Percentiles rank a stretch among this genome's conserved stretches.
phyloP scores from a whole-genome alignment of 53 echinoderm and acorn worm species.

The Astropecten irregularis region DNA sequence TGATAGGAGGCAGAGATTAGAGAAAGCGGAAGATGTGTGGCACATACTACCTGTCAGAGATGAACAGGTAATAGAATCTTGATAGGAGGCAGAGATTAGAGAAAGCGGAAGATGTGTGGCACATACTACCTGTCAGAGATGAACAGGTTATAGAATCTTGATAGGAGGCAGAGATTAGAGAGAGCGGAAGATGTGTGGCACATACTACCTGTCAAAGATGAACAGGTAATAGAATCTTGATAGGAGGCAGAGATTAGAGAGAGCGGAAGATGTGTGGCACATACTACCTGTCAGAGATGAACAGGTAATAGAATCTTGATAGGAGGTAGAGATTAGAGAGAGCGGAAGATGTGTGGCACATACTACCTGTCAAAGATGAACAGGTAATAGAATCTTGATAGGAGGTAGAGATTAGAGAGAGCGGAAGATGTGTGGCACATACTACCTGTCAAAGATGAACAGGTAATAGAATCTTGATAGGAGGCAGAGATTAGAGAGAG shows the following conservation, averaged over 20 bases:
- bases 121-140: slow-evolving; percentile 82
- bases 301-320: slow-evolving; percentile 67
- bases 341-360: slow-evolving; percentile 77
- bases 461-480: slow-evolving; percentile 68
- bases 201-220: slow-evolving; percentile 80
- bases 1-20: not conserved
- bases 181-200: slow-evolving; percentile 70
- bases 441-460: slow-evolving; percentile 79
- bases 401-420: slow-evolving; percentile 43
- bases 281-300: slow-evolving; percentile 84
- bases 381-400: slow-evolving; percentile 69
- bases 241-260: not conserved
- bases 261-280: slow-evolving; percentile 70
- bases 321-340: slow-evolving; percentile 47
- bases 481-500: slow-evolving; percentile 44
- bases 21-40: slow-evolving; percentile 57
- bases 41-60: slow-evolving; percentile 86
- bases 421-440: slow-evolving; percentile 81
- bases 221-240: slow-evolving; percentile 60
- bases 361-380: slow-evolving; percentile 81
- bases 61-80: slow-evolving; percentile 65
- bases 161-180: not conserved
- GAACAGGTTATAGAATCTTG: slow-evolving; percentile 63
- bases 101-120: slow-evolving; percentile 64
- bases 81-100: not conserved